A percentile compares a stretch with the other conserved stretches of the same genome.
These are phyloP conservation scores for Exephanes ischioxanthus DNA, from an alignment of 2,888 invertebrate species.

Conservation along the genomic window DNA sequence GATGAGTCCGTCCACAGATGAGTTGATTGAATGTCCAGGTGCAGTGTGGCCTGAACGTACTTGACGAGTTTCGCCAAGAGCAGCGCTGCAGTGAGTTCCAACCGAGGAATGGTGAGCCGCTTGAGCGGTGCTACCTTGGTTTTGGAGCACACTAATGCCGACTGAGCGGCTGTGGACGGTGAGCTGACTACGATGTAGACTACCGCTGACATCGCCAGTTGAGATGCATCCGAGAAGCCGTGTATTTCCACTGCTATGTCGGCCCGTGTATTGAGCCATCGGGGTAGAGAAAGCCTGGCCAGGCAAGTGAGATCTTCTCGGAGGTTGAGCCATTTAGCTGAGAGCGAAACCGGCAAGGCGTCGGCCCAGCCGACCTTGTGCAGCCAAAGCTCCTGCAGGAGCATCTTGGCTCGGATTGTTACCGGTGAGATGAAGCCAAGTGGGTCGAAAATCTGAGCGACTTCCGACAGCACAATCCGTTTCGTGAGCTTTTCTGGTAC, in stretches of 20 bases:
- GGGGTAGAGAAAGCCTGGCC: conserved; percentile 38
- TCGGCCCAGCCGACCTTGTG: conserved; percentile 62
- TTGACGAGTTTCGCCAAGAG: too few species aligned
- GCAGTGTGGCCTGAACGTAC: too few species aligned
- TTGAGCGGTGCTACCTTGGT: too few species aligned
- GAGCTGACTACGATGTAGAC: too few species aligned
- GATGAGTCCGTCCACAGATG: too few species aligned
- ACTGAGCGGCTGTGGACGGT: too few species aligned
- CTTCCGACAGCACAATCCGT: too few species aligned
- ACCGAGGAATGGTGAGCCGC: too few species aligned
- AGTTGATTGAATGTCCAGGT: too few species aligned
- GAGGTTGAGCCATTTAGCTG: conserved; percentile 22
- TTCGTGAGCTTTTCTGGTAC: too few species aligned
- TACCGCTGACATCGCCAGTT: conserved; percentile 51
- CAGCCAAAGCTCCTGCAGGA: conserved; percentile 64
- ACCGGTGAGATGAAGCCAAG: conserved; percentile 61
- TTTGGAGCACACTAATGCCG: too few species aligned
- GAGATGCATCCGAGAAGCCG: conserved; percentile 62
- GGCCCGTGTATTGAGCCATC: conserved; percentile 10
- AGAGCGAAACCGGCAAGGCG: background rate
- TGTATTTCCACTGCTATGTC: conserved; percentile 42
- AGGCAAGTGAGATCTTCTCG: conserved; percentile 15
- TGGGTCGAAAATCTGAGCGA: conserved; percentile 66
- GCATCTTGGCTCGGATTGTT: conserved; percentile 59
- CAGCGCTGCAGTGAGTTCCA: too few species aligned